Percentiles rank a stretch among this genome's conserved stretches.
Conservation (phyloP, 2,113 vertebrate genomes). For the Cyanistes caeruleus region DNA sequence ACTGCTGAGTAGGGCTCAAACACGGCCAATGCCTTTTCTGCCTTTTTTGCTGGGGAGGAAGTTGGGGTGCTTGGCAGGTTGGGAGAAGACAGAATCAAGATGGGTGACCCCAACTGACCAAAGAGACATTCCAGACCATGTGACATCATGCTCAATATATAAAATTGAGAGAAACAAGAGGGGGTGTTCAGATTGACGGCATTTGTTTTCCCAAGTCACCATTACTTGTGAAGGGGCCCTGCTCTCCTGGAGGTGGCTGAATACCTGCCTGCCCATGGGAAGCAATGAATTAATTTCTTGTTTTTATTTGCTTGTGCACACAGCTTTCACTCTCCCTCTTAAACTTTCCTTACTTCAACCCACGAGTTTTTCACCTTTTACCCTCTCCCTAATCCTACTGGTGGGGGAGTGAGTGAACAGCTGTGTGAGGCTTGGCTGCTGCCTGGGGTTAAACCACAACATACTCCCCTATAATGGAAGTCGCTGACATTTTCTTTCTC, state of each 20-base stretch:
- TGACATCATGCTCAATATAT: neutral
- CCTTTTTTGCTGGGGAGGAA: neutral
- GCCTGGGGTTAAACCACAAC: neutral
- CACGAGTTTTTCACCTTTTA: neutral
- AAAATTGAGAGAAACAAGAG: neutral
- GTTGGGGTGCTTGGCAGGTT: fast-evolving
- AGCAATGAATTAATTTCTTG: neutral
- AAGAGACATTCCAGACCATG: neutral
- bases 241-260: neutral
- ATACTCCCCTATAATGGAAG: neutral
- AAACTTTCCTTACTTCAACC: neutral
- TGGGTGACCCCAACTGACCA: neutral
- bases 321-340: neutral
- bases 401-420: neutral
- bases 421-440: neutral
- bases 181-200: neutral
- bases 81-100: neutral
- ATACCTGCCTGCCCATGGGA: neutral
- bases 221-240: neutral
- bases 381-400: neutral
- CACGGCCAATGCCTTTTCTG: neutral
- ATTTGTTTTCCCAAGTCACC: neutral
- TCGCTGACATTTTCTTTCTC: neutral
- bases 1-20: neutral
- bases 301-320: neutral